Conservation (phyloP, 37 sponge, comb jelly and placozoan genomes). For the Tethya wilhelma region DNA sequence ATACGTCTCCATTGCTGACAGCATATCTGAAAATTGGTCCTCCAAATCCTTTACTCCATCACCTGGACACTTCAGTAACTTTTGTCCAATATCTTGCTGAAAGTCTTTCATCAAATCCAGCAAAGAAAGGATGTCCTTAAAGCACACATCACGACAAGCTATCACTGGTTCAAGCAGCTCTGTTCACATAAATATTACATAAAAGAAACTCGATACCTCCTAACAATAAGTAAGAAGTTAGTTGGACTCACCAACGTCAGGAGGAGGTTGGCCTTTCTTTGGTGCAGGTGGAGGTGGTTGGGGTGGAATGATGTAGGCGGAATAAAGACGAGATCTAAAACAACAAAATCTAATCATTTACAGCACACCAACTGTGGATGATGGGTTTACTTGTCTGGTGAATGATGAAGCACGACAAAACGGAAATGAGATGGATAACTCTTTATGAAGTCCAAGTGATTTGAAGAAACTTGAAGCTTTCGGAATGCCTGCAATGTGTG, state of each 20-base stretch:
- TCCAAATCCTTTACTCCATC: background rate
- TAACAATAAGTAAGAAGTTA: background rate
- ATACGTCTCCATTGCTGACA: constrained; percentile 51
- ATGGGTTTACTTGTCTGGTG: constrained; percentile 61
- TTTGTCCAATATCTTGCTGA: background rate
- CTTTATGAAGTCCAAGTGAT: constrained; percentile 64
- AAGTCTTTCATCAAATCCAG: constrained; percentile 24
- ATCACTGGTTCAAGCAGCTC: constrained; percentile 37
- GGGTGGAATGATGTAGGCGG: constrained; percentile 70
- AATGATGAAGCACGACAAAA: constrained; percentile 78
- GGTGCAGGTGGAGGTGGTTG: constrained; percentile 62
- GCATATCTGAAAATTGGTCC: background rate
- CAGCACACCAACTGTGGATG: background rate
- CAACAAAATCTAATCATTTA: too few species aligned
- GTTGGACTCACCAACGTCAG: background rate
- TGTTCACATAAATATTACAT: constrained; percentile 6
- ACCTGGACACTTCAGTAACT: background rate
- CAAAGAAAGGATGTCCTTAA: constrained; percentile 9
- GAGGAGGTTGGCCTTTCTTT: constrained; percentile 40
- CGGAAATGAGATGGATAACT: constrained; percentile 59
- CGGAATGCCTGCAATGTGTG: constrained; percentile 34
- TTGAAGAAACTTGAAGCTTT: constrained; percentile 25
- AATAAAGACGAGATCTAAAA: constrained; percentile 55
- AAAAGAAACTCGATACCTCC: background rate
- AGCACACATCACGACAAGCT: constrained; percentile 10